Percentiles rank a stretch among this genome's conserved stretches.
Evolutionary conservation across 2,888 invertebrate species (phyloP).

Genomic region (Macrosiphum euphorbiae): DNA sequence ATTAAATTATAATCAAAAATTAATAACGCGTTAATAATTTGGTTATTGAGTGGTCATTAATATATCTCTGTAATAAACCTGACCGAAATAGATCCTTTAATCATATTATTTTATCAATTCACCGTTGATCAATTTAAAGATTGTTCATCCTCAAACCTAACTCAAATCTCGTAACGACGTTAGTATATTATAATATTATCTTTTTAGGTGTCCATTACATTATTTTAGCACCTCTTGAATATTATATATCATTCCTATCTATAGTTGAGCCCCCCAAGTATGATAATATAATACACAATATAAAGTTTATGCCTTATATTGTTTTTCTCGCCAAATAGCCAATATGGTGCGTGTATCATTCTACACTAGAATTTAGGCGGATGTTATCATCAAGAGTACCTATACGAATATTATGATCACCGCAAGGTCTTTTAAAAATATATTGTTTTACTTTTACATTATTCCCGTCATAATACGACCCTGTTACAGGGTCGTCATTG

Average conservation of each 20-base stretch:
- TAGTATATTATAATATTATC: neutral
- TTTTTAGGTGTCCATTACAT: neutral
- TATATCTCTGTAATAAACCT: neutral
- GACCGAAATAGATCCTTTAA: neutral
- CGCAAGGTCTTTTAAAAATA: too few relatives aligned
- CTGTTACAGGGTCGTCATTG: too few relatives aligned
- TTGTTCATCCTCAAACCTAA: neutral
- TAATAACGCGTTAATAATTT: neutral
- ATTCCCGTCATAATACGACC: too few relatives aligned
- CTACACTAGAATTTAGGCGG: neutral
- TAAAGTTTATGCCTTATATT: neutral
- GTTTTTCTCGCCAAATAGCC: neutral
- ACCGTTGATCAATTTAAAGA: neutral
- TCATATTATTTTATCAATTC: neutral
- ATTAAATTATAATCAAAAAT: neutral
- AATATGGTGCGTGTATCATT: neutral
- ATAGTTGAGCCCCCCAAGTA: neutral
- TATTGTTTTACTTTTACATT: too few relatives aligned
- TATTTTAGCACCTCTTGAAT: neutral
- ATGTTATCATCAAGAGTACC: neutral
- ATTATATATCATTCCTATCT: neutral
- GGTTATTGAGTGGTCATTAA: neutral
- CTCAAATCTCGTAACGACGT: neutral
- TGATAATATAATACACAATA: neutral
- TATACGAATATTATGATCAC: too few relatives aligned